Conservation (phyloP, 2,113 vertebrate genomes). For the Albula glossodonta region DNA sequence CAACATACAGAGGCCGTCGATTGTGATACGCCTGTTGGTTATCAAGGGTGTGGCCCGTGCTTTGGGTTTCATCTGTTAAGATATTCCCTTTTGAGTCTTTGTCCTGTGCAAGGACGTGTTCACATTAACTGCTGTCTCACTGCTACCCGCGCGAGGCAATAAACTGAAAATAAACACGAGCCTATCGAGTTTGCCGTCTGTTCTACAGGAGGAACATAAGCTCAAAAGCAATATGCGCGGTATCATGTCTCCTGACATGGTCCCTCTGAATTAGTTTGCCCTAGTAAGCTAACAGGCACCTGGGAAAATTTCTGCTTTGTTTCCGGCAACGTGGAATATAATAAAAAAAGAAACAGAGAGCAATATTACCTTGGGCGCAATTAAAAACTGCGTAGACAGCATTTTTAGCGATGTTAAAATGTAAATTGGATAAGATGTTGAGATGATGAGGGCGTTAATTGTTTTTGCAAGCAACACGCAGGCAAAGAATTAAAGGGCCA, state of each 20-base stretch:
- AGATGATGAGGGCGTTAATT: constrained; percentile 70
- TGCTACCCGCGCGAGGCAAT: constrained; percentile 68
- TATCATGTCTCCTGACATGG: constrained; percentile 74
- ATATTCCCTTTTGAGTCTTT: background rate
- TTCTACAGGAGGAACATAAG: constrained; percentile 70
- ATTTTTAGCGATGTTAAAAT: constrained; percentile 73
- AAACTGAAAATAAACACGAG: constrained; percentile 76
- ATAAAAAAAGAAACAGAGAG: constrained; percentile 76
- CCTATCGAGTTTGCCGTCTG: constrained; percentile 80
- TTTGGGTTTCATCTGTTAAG: background rate
- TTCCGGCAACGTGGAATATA: constrained; percentile 67
- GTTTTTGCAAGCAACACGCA: constrained; percentile 56
- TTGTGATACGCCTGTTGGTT: background rate
- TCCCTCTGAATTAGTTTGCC: constrained; percentile 78
- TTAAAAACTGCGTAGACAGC: constrained; percentile 86
- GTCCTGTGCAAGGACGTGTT: constrained; percentile 51
- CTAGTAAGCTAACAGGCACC: constrained; percentile 81
- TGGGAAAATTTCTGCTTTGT: constrained; percentile 82
- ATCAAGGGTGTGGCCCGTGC: background rate
- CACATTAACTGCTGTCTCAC: constrained; percentile 68
- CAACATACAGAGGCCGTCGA: background rate
- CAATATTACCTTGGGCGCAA: constrained; percentile 81
- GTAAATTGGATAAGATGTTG: constrained; percentile 78
- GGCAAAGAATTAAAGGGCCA: constrained; percentile 14
- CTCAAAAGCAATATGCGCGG: constrained; percentile 73